Evolutionary conservation across 2,113 vertebrate genomes (phyloP).

Genomic region (Procapra przewalskii): DNA sequence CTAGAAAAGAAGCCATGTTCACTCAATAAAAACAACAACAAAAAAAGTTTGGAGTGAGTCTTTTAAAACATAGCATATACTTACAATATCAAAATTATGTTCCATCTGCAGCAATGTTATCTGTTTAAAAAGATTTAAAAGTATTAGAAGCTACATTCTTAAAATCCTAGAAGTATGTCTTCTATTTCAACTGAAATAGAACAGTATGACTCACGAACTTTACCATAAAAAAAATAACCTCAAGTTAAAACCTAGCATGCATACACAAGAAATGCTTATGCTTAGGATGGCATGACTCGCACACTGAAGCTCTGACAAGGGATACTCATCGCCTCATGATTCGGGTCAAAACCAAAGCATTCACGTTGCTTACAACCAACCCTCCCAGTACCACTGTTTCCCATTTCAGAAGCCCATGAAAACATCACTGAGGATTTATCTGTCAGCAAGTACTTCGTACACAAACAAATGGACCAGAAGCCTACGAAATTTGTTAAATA

Average conservation of each 20-base stretch:
- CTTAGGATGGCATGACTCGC: background rate
- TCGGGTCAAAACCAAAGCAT: background rate
- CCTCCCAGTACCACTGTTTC: background rate
- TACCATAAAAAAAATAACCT: background rate
- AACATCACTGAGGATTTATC: background rate
- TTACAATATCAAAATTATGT: constrained; percentile 99
- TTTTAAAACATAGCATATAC: constrained; percentile 70
- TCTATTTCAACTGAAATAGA: background rate
- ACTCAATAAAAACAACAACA: background rate
- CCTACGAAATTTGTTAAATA: background rate
- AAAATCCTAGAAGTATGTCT: background rate
- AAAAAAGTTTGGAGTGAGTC: background rate
- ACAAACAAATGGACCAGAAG: background rate
- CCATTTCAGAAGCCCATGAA: background rate
- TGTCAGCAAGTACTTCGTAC: background rate
- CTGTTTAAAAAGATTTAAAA: constrained; percentile 78
- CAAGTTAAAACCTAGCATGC: background rate
- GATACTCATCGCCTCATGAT: background rate
- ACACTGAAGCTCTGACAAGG: background rate
- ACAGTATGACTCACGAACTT: background rate
- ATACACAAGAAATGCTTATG: background rate
- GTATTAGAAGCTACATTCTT: background rate
- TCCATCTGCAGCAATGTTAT: constrained; percentile 99
- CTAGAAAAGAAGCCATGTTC: constrained; percentile 74
- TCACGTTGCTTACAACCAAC: background rate